Conservation (phyloP, 2,888 invertebrate genomes). For the Fragum fragum region DNA sequence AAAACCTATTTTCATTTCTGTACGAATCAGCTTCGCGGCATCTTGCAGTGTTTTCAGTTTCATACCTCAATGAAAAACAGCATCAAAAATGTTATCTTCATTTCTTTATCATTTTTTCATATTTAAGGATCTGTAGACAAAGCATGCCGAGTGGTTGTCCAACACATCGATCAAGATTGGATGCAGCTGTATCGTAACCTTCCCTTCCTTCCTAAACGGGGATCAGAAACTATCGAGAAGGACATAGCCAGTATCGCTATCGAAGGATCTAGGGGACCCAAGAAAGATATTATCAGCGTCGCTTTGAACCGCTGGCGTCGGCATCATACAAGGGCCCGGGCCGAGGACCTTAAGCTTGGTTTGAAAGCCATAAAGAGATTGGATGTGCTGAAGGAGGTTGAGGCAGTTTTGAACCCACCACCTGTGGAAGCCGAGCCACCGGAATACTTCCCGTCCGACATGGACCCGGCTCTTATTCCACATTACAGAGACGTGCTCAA, state of each 20-base stretch:
- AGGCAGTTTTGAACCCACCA: slow-evolving; percentile 75
- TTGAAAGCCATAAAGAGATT: slow-evolving; percentile 72
- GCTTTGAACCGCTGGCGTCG: slow-evolving; percentile 81
- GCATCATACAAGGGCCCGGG: slow-evolving; percentile 81
- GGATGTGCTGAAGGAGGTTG: slow-evolving; percentile 73
- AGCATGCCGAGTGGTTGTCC: slow-evolving; percentile 74
- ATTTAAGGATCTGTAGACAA: slow-evolving; percentile 79
- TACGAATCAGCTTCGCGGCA: too few relatives aligned
- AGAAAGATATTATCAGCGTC: slow-evolving; percentile 62
- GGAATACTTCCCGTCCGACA: slow-evolving; percentile 73
- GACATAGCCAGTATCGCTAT: slow-evolving; percentile 77
- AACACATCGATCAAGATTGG: slow-evolving; percentile 80
- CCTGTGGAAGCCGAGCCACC: slow-evolving; percentile 66
- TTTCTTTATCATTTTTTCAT: too few relatives aligned
- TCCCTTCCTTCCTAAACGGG: slow-evolving; percentile 82
- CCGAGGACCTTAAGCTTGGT: slow-evolving; percentile 77
- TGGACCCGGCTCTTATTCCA: slow-evolving; percentile 79
- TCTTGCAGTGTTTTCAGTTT: too few relatives aligned
- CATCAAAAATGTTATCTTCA: too few relatives aligned
- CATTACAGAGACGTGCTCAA: slow-evolving; percentile 79
- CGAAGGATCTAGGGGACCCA: slow-evolving; percentile 71
- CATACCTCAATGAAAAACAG: too few relatives aligned
- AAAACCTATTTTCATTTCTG: too few relatives aligned
- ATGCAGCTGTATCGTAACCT: slow-evolving; percentile 79
- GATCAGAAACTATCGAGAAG: slow-evolving; percentile 78